Evolutionary conservation across 2,113 vertebrate species (phyloP).

Genomic region (Phoxinus phoxinus): DNA sequence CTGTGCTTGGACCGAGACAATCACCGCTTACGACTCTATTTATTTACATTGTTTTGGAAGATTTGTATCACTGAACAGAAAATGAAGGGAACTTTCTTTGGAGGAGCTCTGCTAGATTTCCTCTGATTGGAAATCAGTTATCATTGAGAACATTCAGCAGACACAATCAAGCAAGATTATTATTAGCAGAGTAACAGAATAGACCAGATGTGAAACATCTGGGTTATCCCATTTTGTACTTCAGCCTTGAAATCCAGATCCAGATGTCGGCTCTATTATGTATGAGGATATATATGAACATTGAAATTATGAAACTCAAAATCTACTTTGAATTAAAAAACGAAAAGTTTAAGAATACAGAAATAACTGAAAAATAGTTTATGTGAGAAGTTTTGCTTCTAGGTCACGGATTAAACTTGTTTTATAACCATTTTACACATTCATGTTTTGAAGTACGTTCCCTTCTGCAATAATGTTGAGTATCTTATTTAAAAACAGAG

Average conservation of each 20-base stretch:
- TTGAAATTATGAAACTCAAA: background rate
- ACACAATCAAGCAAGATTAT: background rate
- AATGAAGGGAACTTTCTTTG: background rate
- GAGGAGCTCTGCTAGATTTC: conserved; percentile 3
- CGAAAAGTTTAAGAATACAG: background rate
- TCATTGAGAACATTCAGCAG: background rate
- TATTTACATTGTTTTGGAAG: background rate
- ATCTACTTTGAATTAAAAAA: background rate
- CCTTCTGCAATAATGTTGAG: no score
- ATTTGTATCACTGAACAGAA: background rate
- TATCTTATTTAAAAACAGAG: no score
- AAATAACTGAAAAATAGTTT: background rate
- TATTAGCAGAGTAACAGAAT: background rate
- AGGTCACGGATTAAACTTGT: no score
- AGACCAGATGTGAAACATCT: conserved; percentile 13
- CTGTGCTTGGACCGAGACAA: no score
- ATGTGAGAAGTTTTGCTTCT: no score
- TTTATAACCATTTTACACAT: no score
- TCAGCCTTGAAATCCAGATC: background rate
- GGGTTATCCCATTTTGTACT: background rate
- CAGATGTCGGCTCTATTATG: background rate
- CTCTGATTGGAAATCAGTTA: background rate
- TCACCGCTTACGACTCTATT: no score
- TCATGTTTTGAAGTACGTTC: no score
- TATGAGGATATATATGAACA: background rate